phyloP scores from a whole-genome alignment of 2,113 vertebrate species.

The Ceuthmochares aereus region DNA sequence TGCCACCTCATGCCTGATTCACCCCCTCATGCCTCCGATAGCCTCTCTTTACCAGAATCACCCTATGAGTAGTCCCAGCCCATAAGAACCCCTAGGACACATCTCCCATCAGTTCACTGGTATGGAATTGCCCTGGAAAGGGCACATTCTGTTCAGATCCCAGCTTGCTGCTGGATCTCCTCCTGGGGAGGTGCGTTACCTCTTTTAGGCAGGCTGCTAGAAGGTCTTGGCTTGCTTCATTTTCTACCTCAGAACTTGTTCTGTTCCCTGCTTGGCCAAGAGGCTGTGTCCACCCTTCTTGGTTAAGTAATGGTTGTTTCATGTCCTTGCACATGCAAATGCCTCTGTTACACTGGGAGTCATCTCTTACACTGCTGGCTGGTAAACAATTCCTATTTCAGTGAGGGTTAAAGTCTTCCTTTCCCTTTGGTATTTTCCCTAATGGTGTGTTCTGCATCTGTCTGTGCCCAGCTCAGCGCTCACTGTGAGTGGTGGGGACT shows the following conservation, averaged over 20 bases:
- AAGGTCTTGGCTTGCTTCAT: neutral
- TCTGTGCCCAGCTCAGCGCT: neutral
- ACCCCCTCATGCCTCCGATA: neutral
- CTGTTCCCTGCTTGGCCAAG: neutral
- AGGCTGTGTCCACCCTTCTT: neutral
- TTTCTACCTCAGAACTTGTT: neutral
- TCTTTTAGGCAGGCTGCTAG: neutral
- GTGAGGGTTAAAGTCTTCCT: neutral
- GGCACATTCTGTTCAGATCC: neutral
- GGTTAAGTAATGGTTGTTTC: neutral
- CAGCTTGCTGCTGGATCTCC: neutral
- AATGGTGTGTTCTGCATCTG: rapidly evolving
- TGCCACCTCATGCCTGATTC: neutral
- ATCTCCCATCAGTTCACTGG: neutral
- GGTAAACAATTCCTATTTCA: neutral
- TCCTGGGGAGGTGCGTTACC: neutral
- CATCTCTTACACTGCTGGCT: neutral
- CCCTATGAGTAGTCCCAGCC: neutral
- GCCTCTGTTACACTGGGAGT: neutral
- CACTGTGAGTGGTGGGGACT: rapidly evolving
- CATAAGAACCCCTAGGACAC: neutral
- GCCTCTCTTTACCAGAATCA: neutral
- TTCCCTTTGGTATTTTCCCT: neutral
- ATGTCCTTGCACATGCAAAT: neutral
- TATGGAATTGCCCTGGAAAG: neutral